These are phyloP conservation scores for Nansenia antarctica DNA, from an alignment of 2,113 vertebrate species.

Conservation along the genomic window DNA sequence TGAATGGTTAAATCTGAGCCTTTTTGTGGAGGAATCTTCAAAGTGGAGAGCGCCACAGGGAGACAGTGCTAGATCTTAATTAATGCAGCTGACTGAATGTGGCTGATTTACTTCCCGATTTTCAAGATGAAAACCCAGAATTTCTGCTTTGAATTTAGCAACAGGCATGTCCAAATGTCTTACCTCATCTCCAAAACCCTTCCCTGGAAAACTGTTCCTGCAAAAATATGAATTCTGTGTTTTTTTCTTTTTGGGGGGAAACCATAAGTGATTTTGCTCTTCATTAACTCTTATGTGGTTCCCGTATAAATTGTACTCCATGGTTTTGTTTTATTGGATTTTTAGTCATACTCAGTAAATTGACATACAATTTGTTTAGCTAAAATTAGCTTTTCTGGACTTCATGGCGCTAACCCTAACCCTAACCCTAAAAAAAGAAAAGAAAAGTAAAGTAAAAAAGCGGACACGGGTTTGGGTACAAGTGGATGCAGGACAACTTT, in stretches of 20 bases:
- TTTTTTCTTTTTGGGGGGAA: conserved; percentile 32
- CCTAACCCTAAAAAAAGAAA: not conserved
- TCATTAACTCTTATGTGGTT: conserved; percentile 55
- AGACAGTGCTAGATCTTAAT: conserved; percentile 66
- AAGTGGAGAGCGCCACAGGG: conserved; percentile 67
- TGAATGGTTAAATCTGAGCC: conserved; percentile 68
- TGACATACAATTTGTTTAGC: conserved; percentile 51
- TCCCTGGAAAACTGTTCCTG: conserved; percentile 30
- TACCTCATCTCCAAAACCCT: conserved; percentile 54
- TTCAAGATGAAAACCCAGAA: conserved; percentile 54
- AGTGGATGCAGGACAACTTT: not conserved
- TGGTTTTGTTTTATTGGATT: conserved; percentile 58
- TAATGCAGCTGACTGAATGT: conserved; percentile 62
- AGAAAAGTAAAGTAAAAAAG: not conserved
- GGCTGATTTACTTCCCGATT: conserved; percentile 62
- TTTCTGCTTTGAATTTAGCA: conserved; percentile 57
- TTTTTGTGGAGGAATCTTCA: conserved; percentile 72
- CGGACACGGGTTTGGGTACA: not conserved
- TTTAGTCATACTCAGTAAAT: conserved; percentile 56
- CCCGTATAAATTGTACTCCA: conserved; percentile 37
- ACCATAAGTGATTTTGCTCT: conserved; percentile 42
- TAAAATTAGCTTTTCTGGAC: conserved; percentile 60
- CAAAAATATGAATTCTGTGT: conserved; percentile 55
- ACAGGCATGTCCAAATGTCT: conserved; percentile 56
- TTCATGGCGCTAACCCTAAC: conserved; percentile 26